A percentile compares a stretch with the other conserved stretches of the same genome.
phyloP scores from a whole-genome alignment of 2,797 vertebrate species.

The Coregonus suidteri region DNA sequence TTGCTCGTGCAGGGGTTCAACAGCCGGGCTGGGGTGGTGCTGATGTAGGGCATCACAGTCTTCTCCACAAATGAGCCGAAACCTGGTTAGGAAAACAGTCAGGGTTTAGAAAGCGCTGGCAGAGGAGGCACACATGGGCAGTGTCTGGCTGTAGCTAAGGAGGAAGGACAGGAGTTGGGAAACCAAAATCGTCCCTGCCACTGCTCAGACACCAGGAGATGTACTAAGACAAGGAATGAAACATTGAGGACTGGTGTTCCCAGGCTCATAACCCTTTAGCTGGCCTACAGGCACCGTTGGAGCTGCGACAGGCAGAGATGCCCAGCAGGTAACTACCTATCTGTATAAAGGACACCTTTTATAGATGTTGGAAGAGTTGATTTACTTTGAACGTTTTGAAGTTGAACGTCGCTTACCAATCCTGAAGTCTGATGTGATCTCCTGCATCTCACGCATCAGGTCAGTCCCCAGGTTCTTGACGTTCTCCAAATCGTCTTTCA shows the following conservation, averaged over 20 bases:
- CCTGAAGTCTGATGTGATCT: conserved; percentile 93
- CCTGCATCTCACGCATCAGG: conserved; percentile 89
- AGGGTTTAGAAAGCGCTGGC: background rate
- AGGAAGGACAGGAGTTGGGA: background rate
- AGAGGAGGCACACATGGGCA: background rate
- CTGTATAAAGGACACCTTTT: background rate
- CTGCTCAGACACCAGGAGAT: background rate
- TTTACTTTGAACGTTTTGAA: background rate
- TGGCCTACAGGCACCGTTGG: no score
- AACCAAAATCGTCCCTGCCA: background rate
- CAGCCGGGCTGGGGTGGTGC: conserved; percentile 94
- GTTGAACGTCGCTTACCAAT: conserved; percentile 81
- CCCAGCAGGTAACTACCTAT: background rate
- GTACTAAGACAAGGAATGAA: no score
- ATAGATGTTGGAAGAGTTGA: background rate
- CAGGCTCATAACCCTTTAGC: background rate
- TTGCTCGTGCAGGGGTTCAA: conserved; percentile 92
- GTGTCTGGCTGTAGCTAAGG: background rate
- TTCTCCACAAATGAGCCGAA: conserved; percentile 99
- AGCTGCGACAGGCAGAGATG: no score
- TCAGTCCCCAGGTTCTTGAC: conserved; percentile 95
- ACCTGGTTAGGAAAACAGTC: conserved; percentile 67
- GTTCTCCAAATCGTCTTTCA: conserved; percentile 98
- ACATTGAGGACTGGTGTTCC: background rate
- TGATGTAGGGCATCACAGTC: conserved; percentile 98